phyloP scores from a whole-genome alignment of 2,888 invertebrate species.

The Seira ritae region DNA sequence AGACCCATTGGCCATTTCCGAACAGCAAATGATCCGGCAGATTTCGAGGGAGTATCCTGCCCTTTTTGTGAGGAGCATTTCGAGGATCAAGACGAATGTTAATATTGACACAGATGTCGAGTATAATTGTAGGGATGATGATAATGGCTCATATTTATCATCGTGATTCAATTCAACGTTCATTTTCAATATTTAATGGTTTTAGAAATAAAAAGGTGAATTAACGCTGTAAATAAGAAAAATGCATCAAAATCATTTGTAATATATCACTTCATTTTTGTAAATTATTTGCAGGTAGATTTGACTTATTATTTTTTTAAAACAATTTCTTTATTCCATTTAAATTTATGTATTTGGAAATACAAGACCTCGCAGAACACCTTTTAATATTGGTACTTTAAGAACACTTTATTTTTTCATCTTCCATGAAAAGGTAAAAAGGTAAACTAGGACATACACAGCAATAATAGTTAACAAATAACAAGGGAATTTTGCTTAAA shows the following conservation, averaged over 20 bases:
- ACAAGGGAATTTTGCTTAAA: too few relatives aligned
- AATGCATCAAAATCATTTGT: too few relatives aligned
- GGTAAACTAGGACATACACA: conserved; percentile 54
- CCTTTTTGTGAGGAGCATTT: conserved; percentile 34
- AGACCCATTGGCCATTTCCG: conserved; percentile 48
- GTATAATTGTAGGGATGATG: not conserved
- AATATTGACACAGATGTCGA: not conserved
- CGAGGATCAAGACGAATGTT: conserved; percentile 14
- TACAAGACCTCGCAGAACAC: conserved; percentile 26
- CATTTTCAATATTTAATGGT: too few relatives aligned
- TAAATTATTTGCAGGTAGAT: too few relatives aligned
- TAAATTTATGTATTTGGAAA: conserved; percentile 49
- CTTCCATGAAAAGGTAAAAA: conserved; percentile 60
- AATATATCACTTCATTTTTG: too few relatives aligned
- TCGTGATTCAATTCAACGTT: too few relatives aligned
- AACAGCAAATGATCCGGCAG: conserved; percentile 41
- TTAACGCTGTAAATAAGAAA: too few relatives aligned
- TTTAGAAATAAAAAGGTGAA: too few relatives aligned
- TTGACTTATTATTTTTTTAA: too few relatives aligned
- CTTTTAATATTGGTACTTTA: too few relatives aligned
- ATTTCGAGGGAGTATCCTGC: conserved; percentile 55
- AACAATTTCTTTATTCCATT: not conserved
- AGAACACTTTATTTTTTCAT: too few relatives aligned
- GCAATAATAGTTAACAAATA: not conserved
- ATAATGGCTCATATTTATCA: conserved; percentile 29